Evolutionary conservation across 92 coral and sea anemone genomes (phyloP).

Genomic region (Zoanthus sociatus): DNA sequence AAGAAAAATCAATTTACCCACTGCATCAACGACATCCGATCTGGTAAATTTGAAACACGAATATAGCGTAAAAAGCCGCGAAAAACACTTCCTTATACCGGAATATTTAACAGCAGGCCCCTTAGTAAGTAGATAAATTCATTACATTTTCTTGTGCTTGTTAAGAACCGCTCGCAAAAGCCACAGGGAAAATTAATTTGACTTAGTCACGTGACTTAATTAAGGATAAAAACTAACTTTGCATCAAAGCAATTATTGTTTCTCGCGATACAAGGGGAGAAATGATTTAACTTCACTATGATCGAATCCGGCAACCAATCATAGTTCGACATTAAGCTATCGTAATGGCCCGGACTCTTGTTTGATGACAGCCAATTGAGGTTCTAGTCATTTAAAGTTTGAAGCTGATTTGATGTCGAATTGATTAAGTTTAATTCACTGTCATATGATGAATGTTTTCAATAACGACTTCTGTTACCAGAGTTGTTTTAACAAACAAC

Average conservation of each 20-base stretch:
- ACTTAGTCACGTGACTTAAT: slow-evolving; percentile 84
- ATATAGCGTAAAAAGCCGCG: slow-evolving; percentile 42
- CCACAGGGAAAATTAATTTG: slow-evolving; percentile 78
- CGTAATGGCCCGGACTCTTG: slow-evolving; percentile 87
- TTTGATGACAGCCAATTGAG: slow-evolving; percentile 93
- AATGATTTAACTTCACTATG: slow-evolving; percentile 80
- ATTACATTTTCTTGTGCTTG: slow-evolving; percentile 58
- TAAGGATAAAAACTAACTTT: slow-evolving; percentile 74
- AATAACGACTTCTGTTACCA: slow-evolving; percentile 84
- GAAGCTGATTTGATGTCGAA: slow-evolving; percentile 95
- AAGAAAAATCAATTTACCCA: slow-evolving; percentile 66
- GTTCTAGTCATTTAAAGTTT: slow-evolving; percentile 93
- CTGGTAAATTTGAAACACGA: slow-evolving; percentile 48
- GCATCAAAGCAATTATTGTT: slow-evolving; percentile 79
- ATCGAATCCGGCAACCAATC: slow-evolving; percentile 79
- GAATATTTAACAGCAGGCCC: slow-evolving; percentile 65
- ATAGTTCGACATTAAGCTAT: slow-evolving; percentile 49
- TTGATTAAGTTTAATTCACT: slow-evolving; percentile 92
- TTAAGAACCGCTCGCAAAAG: slow-evolving; percentile 60
- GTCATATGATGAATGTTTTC: slow-evolving; percentile 94
- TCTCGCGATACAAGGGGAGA: slow-evolving; percentile 79
- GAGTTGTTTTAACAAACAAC: slow-evolving; percentile 90
- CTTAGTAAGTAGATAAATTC: slow-evolving; percentile 54
- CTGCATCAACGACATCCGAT: slow-evolving; percentile 56
- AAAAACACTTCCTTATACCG: slow-evolving; percentile 54